These are phyloP conservation scores for Xiphorhynchus erythropygius DNA, from an alignment of 2,797 vertebrate species.

Conservation along the genomic window DNA sequence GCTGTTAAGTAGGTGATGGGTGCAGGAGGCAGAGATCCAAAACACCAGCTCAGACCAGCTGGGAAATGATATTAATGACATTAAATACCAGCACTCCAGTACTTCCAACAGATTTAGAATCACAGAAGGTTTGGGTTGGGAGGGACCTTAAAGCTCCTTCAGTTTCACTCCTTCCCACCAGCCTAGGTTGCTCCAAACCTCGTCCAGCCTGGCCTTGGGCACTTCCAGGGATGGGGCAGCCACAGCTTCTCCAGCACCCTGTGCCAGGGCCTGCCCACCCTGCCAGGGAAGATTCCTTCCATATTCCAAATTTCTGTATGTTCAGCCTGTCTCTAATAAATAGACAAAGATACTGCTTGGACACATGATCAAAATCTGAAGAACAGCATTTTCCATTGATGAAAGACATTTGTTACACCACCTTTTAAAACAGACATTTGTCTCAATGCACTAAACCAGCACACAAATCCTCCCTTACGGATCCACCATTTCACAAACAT, in stretches of 20 bases:
- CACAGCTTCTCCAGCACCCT: too few relatives aligned
- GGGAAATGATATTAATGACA: not conserved
- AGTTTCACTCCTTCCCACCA: not conserved
- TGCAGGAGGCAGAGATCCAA: not conserved
- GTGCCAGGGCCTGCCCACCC: too few relatives aligned
- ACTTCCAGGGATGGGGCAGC: not conserved
- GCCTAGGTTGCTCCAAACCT: not conserved
- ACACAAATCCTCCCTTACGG: not conserved
- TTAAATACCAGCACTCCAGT: not conserved
- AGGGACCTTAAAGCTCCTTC: not conserved
- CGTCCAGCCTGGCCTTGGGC: not conserved
- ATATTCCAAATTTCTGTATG: not conserved
- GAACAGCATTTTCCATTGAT: not conserved
- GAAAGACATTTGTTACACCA: not conserved
- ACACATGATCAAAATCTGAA: not conserved
- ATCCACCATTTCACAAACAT: not conserved
- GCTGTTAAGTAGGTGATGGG: not conserved
- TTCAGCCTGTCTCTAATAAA: not conserved
- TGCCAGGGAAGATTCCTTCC: not conserved
- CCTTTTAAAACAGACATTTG: fast-evolving
- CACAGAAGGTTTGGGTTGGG: not conserved
- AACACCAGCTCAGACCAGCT: not conserved
- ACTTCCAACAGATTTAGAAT: not conserved
- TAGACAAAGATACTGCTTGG: not conserved
- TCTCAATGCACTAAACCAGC: not conserved